Evolutionary conservation across 2,797 vertebrate genomes (phyloP), one percentile per base, ranked within the genome.

Genomic region (Pseudomugil gertrudae): DNA sequence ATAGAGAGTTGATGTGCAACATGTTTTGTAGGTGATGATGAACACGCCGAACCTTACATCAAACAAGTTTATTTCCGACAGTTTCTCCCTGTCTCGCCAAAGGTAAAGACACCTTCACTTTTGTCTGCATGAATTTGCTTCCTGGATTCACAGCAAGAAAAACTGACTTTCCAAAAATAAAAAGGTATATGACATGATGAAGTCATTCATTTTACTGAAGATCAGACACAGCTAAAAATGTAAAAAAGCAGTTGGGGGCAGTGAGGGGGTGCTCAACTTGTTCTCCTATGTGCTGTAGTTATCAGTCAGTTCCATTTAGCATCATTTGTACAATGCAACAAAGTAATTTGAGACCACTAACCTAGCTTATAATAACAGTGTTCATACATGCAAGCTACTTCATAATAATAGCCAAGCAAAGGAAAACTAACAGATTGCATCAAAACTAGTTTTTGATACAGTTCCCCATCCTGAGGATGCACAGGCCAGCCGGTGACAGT

Each of bases 81-180:
- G 86, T 96, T 95, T 85, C 93, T 95, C 32, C 95, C 96, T 0
- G 92, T 96, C n/a, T 95, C 96, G 54, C 96, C 95, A 0, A 95
- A 96, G 94, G 96, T 95, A 90, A 85, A 74, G 6, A 23, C 0
- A 0, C 0, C 1, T 0, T 17, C n/a, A n/a, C n/a, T 54, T 64
- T 38, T 54, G 43, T 38, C n/a, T 6, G n/a, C n/a, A 21, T 5
- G 9, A 54, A 17, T 2, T 10, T 32, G 29, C 9, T 21, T 40
- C 33, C 14, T 30, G 14, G 6, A 30, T 27, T n/a, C 15, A 19
- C 1, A 23, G 54, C 21, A 32, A 56, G 29, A 35, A 56, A 24
- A 10, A 30, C 6, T 30, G 15, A 19, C 7, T 54, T 54, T 54
- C 27, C 27, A n/a, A 2, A 35, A 11, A 10, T 9, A 6, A 35